phyloP scores from a whole-genome alignment of 2,113 vertebrate species.

The Lepus timidus region DNA sequence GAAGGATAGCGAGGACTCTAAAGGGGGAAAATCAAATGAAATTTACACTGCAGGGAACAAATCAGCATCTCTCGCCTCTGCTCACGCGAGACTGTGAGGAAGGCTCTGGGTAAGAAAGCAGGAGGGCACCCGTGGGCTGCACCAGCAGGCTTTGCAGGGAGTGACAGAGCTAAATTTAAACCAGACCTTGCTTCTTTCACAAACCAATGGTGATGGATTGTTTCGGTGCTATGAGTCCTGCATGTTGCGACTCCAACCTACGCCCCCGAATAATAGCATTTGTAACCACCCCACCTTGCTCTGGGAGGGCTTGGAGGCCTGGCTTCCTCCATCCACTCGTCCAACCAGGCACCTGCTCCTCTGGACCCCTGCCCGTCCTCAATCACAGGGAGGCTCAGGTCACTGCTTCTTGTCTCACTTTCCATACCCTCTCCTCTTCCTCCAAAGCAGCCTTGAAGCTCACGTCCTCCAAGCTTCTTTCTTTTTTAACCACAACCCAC shows the following conservation, averaged over 20 bases:
- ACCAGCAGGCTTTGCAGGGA: not conserved
- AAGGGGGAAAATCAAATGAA: slow-evolving; percentile 40
- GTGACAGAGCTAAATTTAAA: slow-evolving; percentile 61
- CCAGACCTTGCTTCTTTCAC: slow-evolving; percentile 23
- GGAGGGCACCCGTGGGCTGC: not conserved
- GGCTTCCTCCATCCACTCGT: not conserved
- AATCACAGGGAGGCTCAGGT: not conserved
- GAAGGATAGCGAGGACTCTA: not conserved
- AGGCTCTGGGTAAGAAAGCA: not conserved
- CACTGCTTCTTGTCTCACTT: not conserved
- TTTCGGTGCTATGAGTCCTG: not conserved
- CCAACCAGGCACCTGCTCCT: not conserved
- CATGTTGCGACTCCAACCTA: not conserved
- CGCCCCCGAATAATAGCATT: not conserved
- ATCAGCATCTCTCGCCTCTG: not conserved
- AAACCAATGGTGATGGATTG: slow-evolving; percentile 48
- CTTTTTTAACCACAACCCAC: not conserved
- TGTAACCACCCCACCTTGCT: not conserved
- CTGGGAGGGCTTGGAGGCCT: not conserved
- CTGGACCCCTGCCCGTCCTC: not conserved
- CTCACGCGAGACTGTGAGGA: not conserved
- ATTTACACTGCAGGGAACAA: not conserved
- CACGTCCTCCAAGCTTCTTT: not conserved
- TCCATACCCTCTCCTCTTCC: not conserved
- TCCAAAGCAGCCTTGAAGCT: not conserved